Percentiles rank a stretch among this genome's conserved stretches.
phyloP scores from a whole-genome alignment of 2,888 invertebrate species.

The Spialia ferax region DNA sequence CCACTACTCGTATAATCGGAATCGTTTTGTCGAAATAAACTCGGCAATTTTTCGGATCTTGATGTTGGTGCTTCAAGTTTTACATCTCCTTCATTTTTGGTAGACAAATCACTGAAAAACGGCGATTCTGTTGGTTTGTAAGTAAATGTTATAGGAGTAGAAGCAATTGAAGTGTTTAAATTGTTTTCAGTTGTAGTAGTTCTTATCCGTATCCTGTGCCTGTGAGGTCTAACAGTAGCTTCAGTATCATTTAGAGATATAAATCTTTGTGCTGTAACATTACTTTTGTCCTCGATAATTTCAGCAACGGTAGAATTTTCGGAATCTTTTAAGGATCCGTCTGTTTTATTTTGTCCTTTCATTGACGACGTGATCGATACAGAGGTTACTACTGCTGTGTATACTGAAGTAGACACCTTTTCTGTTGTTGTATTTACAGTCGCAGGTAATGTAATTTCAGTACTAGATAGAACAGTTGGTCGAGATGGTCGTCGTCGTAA shows the following conservation, averaged over 20 bases:
- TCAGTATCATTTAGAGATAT: slow-evolving; percentile 62
- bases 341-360: slow-evolving; percentile 80
- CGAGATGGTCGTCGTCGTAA: slow-evolving; percentile 69
- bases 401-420: slow-evolving; percentile 79
- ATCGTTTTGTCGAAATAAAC: slow-evolving; percentile 60
- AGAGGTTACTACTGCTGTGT: slow-evolving; percentile 83
- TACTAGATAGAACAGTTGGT: slow-evolving; percentile 63
- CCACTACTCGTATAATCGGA: slow-evolving; percentile 60
- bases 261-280: slow-evolving; percentile 55
- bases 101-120: slow-evolving; percentile 60
- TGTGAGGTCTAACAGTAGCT: slow-evolving; percentile 57
- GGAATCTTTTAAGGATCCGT: slow-evolving; percentile 56
- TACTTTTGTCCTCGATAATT: slow-evolving; percentile 51
- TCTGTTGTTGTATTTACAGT: slow-evolving; percentile 72
- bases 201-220: slow-evolving; percentile 74
- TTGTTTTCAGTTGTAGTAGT: slow-evolving; percentile 74
- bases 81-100: slow-evolving; percentile 50
- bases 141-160: slow-evolving; percentile 50
- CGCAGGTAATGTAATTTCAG: slow-evolving; percentile 56
- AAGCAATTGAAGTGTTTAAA: slow-evolving; percentile 54
- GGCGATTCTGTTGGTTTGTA: slow-evolving; percentile 64
- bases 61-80: slow-evolving; percentile 58
- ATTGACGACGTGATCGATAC: slow-evolving; percentile 83
- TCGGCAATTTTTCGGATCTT: slow-evolving; percentile 59
- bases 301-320: slow-evolving; percentile 61